Conservation (phyloP, 2,888 invertebrate genomes). For the Lycocerus yunnanus region DNA sequence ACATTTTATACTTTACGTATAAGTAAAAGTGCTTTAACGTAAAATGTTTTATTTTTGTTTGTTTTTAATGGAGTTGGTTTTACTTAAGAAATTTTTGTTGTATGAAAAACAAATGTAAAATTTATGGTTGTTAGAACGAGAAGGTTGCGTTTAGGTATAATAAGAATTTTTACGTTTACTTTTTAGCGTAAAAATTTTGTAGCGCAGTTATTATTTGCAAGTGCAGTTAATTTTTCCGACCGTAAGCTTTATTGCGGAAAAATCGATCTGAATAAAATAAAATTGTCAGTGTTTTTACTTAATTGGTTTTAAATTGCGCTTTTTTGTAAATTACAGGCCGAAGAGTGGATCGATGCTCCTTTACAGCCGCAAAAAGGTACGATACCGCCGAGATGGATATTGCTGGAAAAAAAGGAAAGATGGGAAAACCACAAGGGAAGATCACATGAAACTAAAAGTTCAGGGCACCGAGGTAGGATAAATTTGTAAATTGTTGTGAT, state of each 20-base stretch:
- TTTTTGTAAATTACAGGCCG: slow-evolving; percentile 68
- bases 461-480: slow-evolving; percentile 87
- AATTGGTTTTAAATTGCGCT: not conserved
- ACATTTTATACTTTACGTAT: not conserved
- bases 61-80: slow-evolving; percentile 4
- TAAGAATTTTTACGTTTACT: not conserved
- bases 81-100: not conserved
- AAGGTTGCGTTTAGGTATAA: not conserved
- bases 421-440: slow-evolving; percentile 96
- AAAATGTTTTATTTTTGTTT: not conserved
- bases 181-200: not conserved
- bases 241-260: not conserved
- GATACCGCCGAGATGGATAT: slow-evolving; percentile 95
- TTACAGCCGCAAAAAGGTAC: slow-evolving; percentile 93
- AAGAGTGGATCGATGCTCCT: slow-evolving; percentile 96
- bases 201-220: not conserved
- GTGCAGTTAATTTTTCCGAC: not conserved
- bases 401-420: slow-evolving; percentile 99
- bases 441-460: slow-evolving; percentile 99
- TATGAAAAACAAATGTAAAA: not conserved
- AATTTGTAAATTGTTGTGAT: not conserved
- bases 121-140: not conserved
- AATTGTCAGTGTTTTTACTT: not conserved
- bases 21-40: not conserved
- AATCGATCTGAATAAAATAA: not conserved